These are phyloP conservation scores for Galeopterus variegatus DNA, from an alignment of 2,113 vertebrate species.

Conservation along the genomic window DNA sequence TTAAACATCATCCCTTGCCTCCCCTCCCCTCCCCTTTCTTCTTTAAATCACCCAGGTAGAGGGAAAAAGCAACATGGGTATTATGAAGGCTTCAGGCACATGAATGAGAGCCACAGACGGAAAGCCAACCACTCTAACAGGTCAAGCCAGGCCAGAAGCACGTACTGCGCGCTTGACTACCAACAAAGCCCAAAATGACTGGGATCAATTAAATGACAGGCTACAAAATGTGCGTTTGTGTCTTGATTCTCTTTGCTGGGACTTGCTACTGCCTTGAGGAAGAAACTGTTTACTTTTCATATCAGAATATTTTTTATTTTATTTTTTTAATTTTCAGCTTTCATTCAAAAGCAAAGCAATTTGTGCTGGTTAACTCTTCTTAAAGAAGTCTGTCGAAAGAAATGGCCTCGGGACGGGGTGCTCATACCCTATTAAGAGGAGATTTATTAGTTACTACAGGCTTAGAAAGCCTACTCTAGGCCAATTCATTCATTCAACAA, in stretches of 20 bases:
- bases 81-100: neutral
- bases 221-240: conserved; percentile 56
- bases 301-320: conserved; percentile 5
- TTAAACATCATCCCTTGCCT: neutral
- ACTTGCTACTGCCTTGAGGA: conserved; percentile 71
- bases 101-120: neutral
- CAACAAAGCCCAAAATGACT: conserved; percentile 31
- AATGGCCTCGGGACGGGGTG: conserved; percentile 61
- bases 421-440: conserved; percentile 64
- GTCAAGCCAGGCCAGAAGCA: conserved; percentile 10
- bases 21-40: neutral
- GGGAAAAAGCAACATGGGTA: neutral
- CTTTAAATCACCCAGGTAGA: conserved; percentile 42
- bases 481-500: conserved; percentile 74
- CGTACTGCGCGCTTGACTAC: neutral
- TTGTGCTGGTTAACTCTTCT: conserved; percentile 79
- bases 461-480: conserved; percentile 53
- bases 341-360: conserved; percentile 77
- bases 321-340: conserved; percentile 63
- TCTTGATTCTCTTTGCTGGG: conserved; percentile 53
- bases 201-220: conserved; percentile 32
- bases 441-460: conserved; percentile 73
- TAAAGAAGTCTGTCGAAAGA: conserved; percentile 78
- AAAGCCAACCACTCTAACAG: neutral
- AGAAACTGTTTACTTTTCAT: conserved; percentile 72